A percentile compares a stretch with the other conserved stretches of the same genome.
These are phyloP conservation scores for Melanotaenia parkinsoni DNA, from an alignment of 2,797 vertebrate species.

Conservation along the genomic window DNA sequence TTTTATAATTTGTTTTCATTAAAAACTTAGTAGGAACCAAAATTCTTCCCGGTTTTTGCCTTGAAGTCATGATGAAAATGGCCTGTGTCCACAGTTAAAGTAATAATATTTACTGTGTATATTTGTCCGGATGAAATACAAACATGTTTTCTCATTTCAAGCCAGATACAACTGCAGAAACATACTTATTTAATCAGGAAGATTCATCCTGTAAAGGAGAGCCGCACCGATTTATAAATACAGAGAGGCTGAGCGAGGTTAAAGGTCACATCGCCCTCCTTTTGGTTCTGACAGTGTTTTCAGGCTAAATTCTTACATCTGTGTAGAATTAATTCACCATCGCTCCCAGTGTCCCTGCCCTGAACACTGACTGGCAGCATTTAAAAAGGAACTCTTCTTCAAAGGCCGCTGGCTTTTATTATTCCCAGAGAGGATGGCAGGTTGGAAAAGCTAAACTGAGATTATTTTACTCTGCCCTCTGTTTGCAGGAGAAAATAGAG, in stretches of 20 bases:
- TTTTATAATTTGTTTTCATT: too few relatives aligned
- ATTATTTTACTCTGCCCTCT: conserved; percentile 48
- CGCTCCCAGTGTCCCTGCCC: conserved; percentile 12
- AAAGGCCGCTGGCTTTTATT: conserved; percentile 36
- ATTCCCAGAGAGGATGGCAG: conserved; percentile 19
- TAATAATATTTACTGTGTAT: background rate
- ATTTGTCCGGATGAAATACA: conserved; percentile 1
- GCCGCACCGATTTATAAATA: conserved; percentile 8
- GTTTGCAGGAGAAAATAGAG: conserved; percentile 24
- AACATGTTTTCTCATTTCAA: background rate
- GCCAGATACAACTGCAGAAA: conserved; percentile 3
- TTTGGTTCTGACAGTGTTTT: conserved; percentile 40
- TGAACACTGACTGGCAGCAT: conserved; percentile 27
- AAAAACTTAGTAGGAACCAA: background rate
- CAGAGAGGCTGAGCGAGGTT: conserved; percentile 20
- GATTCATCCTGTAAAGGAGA: background rate
- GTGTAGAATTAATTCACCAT: conserved; percentile 30
- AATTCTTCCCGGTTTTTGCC: background rate
- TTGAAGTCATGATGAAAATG: background rate
- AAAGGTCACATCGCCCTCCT: background rate
- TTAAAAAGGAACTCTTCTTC: conserved; percentile 19
- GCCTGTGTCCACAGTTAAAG: background rate
- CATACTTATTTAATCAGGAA: background rate
- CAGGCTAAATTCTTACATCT: conserved; percentile 27
- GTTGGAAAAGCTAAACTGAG: conserved; percentile 37